Base-by-base conservation (phyloP, 2,797 vertebrate genomes). In the Botia kubotai region DNA sequence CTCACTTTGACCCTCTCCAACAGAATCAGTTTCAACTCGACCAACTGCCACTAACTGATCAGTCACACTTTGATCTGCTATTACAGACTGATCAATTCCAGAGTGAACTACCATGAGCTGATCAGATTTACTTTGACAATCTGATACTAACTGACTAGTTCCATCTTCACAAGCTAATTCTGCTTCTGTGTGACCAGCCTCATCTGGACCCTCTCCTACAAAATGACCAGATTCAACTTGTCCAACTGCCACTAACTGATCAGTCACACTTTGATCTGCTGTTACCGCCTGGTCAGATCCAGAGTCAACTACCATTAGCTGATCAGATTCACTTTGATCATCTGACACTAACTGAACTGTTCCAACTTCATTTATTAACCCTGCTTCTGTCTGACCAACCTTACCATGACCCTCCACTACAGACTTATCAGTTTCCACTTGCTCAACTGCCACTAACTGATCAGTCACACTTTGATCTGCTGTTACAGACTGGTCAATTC, bases 1-100 rank as follows among this genome's bases (percentile, higher is more conserved):
- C 26, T 39, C 70, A 72, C 33, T 23, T 81, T 81, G 43, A 58
- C 21, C 48, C n/a, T 43, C 17, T 11, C 43, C 65, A 43, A 67
- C 65, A n/a, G 29, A 33, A 36, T 79, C 29, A 63, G 26, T 33
- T 63, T 63, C 60, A 63, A 63, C 14, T 63, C 33, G 60, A 33
- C 5, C 5, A 63, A 16, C 12, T 14, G 23, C 23, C 21, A 60
- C 8, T 63, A 43, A 26, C n/a, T 17, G 60, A 53, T 23, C 63
- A 19, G 48, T 21, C 57, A 55, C 16, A 58, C 23, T 36, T 19
- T 57, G 23, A 13, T 17, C 52, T 19, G 75, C 52, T 21, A 62
- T 6, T 81, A 46, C 16, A 4, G 39, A 12, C 29, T 69, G 26
- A 19, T 66, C 63, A 43, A 39, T 39, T 43, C 13, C 33, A 66